phyloP scores from a whole-genome alignment of 2,113 vertebrate species.

The Pelecanoides urinatrix region DNA sequence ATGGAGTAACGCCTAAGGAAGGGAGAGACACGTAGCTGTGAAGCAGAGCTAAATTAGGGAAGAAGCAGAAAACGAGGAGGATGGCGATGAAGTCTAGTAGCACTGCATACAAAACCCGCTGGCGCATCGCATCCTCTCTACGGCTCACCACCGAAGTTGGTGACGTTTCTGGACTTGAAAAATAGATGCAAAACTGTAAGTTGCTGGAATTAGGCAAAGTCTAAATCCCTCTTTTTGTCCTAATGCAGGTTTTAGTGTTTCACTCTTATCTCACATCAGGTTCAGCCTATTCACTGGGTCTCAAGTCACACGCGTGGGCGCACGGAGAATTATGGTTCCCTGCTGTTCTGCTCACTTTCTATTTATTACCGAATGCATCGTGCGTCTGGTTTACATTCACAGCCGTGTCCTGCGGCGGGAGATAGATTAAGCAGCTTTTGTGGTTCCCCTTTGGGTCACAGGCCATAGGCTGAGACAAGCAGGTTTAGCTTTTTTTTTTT shows the following conservation, averaged over 20 bases:
- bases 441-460: background rate
- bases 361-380: background rate
- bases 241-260: background rate
- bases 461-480: background rate
- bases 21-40: background rate
- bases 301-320: fast-evolving
- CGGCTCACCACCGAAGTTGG: fast-evolving
- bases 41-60: background rate
- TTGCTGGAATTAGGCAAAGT: background rate
- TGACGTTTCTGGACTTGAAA: background rate
- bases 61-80: background rate
- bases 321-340: background rate
- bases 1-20: fast-evolving
- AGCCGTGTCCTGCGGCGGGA: background rate
- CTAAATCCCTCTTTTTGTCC: background rate
- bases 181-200: background rate
- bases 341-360: background rate
- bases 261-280: background rate
- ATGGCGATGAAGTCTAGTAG: background rate
- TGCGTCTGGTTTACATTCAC: background rate
- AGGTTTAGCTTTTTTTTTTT: background rate
- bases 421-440: background rate
- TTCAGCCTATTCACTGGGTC: background rate
- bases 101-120: background rate
- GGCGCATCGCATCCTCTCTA: fast-evolving